Base-by-base conservation (phyloP, 2,888 invertebrate species). In the Malacosoma neustria region DNA sequence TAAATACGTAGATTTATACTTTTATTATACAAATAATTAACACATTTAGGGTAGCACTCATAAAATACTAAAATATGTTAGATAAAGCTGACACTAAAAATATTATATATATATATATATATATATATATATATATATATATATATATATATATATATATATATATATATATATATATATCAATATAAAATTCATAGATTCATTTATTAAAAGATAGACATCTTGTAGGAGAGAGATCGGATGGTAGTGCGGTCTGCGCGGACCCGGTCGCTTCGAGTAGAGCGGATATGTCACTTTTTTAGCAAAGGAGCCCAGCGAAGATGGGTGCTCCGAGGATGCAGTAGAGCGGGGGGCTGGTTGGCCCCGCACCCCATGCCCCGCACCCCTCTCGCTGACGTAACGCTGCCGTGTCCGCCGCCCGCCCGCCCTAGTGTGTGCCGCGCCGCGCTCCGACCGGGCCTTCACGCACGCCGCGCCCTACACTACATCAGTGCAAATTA, bases 371-470 rank as follows among this genome's bases (percentile, higher is more conserved):
- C 48, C 50, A 40, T 40, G 11, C 53, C 57, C 58, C 60, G 45
- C 54, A 51, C 67, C 73, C 80, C 72, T n/a, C n/a, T 56, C 74
- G 73, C 81, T 85, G 81, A 84, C 87, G 81, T 84, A 86, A 85
- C 77, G 73, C 66, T 75, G 73, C 75, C 76, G 77, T 69, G 74
- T 65, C 70, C 70, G 56, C 67, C 67, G 74, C 79, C 80, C 77
- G 74, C 79, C 80, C 77, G 76, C 80, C 81, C 81, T 79, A 82
- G 82, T 84, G 77, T 73, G 79, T 72, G 72, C 72, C 79, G 77
- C 79, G 84, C 76, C 84, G 79, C 76, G 80, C 71, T 73, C 68
- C 70, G 64, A 71, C 69, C 62, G 74, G 68, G 74, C 72, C 59
- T 64, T 54, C 64, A 65, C 69, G 65, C 65, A 65, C 66, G 65